A percentile compares a stretch with the other conserved stretches of the same genome.
Conservation (phyloP, 2,888 invertebrate genomes). For the Eristalis tenax region DNA sequence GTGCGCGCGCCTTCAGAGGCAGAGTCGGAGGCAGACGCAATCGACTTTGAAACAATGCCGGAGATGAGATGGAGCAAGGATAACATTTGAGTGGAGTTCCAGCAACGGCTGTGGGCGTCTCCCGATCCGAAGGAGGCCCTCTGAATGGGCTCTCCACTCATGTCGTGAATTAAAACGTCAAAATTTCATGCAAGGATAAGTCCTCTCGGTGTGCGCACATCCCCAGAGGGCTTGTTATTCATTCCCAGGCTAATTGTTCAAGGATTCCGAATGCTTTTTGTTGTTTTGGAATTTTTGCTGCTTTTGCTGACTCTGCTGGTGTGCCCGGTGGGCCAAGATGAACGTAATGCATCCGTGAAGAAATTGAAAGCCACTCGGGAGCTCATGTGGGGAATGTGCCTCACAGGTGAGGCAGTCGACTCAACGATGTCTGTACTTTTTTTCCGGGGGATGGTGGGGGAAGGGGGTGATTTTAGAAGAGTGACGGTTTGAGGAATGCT, state of each 20-base stretch:
- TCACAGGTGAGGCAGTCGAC: neutral
- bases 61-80: constrained; percentile 18
- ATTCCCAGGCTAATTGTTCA: constrained; percentile 41
- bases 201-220: constrained; percentile 31
- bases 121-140: constrained; percentile 1
- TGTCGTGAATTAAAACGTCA: constrained; percentile 38
- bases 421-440: neutral
- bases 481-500: too few relatives aligned
- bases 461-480: neutral
- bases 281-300: neutral
- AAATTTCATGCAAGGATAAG: constrained; percentile 45
- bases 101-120: constrained; percentile 12
- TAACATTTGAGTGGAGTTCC: constrained; percentile 5
- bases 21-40: neutral
- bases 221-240: constrained; percentile 43
- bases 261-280: constrained; percentile 5
- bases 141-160: neutral
- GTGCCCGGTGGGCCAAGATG: neutral
- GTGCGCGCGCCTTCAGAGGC: neutral
- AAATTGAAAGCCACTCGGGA: neutral
- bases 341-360: neutral
- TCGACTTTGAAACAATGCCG: constrained; percentile 29
- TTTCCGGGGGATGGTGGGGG: neutral
- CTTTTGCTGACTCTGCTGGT: neutral
- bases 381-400: neutral